Percentiles rank a stretch among this genome's conserved stretches.
Evolutionary conservation across 2,797 vertebrate species (phyloP).

Genomic region (Pangasius djambal): DNA sequence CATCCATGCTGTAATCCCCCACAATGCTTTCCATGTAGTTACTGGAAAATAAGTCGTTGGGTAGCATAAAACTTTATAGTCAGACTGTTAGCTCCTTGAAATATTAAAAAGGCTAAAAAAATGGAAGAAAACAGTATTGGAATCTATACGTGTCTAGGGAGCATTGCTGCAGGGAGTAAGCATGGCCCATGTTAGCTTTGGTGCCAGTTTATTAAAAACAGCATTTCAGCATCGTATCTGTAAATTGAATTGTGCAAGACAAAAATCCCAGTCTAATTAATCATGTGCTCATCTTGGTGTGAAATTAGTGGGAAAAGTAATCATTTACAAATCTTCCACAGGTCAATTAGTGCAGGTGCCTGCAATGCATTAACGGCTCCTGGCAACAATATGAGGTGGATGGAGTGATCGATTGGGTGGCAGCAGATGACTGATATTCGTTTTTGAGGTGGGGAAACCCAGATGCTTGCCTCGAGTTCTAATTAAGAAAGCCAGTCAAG

Average conservation of each 20-base stretch:
- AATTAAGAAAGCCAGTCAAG: conserved; percentile 50
- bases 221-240: conserved; percentile 22
- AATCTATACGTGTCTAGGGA: background rate
- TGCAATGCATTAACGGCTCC: conserved; percentile 36
- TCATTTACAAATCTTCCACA: conserved; percentile 52
- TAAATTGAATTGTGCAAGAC: conserved; percentile 46
- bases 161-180: background rate
- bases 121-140: background rate
- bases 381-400: conserved; percentile 41
- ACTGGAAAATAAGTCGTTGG: background rate
- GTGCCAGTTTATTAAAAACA: background rate
- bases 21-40: background rate
- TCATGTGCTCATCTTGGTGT: conserved; percentile 52
- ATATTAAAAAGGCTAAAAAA: background rate
- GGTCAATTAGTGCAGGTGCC: conserved; percentile 51
- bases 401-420: conserved; percentile 46
- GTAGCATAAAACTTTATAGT: background rate
- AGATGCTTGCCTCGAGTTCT: conserved; percentile 50
- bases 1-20: background rate
- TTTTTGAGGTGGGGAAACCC: conserved; percentile 43
- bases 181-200: background rate
- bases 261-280: conserved; percentile 47
- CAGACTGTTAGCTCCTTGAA: no score
- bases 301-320: conserved; percentile 56
- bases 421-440: conserved; percentile 50